phyloP scores from a whole-genome alignment of 2,113 vertebrate species.

The Stegastes partitus region DNA sequence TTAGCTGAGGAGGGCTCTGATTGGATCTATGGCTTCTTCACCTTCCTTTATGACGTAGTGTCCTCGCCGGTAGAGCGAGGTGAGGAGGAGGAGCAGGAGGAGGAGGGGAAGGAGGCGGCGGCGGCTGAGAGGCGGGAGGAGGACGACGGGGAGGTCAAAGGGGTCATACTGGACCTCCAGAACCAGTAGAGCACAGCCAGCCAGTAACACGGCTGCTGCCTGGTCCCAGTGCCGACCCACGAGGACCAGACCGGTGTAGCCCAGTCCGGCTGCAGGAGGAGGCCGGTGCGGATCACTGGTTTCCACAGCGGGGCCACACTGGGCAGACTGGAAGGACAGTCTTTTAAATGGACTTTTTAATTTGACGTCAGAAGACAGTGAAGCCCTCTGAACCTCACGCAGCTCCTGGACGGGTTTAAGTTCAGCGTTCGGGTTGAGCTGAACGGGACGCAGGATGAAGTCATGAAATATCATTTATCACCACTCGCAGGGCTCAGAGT shows the following conservation, averaged over 20 bases:
- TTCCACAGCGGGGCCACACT: slow-evolving; percentile 8
- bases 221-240: slow-evolving; percentile 20
- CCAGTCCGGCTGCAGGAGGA: slow-evolving; percentile 10
- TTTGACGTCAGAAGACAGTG: no score
- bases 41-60: slow-evolving; percentile 97
- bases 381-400: no score
- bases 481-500: no score
- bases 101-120: slow-evolving; percentile 87
- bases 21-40: slow-evolving; percentile 98
- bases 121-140: slow-evolving; percentile 79
- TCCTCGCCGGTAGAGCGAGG: slow-evolving; percentile 88
- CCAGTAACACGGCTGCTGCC: slow-evolving; percentile 43
- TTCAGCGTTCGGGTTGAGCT: no score
- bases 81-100: slow-evolving; percentile 89
- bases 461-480: no score
- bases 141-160: slow-evolving; percentile 84
- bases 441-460: no score
- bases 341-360: no score
- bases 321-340: neutral
- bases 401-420: no score
- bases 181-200: slow-evolving; percentile 85
- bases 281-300: neutral
- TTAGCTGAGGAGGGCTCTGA: slow-evolving; percentile 98
- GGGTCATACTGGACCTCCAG: slow-evolving; percentile 91
- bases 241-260: slow-evolving; percentile 22